phyloP scores from a whole-genome alignment of 64 coral and sea anemone species.

The Montipora capricornis region DNA sequence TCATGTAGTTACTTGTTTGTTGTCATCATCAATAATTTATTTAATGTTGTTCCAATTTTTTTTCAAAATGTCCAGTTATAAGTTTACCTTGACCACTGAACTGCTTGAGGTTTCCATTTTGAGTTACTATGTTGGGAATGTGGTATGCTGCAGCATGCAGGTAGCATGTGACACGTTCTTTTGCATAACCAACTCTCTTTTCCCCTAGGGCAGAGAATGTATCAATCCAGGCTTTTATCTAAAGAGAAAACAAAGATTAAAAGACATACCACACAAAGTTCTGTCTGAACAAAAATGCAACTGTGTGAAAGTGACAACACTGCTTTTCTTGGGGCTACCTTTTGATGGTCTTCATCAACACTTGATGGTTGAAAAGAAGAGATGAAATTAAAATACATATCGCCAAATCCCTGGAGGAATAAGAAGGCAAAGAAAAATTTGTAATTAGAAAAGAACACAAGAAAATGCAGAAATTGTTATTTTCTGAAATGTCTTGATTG shows the following conservation, averaged over 20 bases:
- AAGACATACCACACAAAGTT: neutral
- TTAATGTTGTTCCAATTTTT: no score
- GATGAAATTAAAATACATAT: conserved; percentile 20
- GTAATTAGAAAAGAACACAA: neutral
- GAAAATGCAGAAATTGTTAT: neutral
- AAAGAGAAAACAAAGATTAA: neutral
- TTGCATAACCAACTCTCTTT: conserved; percentile 48
- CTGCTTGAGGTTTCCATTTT: no score
- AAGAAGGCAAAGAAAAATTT: no score
- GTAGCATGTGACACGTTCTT: conserved; percentile 28
- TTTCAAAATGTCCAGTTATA: no score
- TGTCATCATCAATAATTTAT: no score
- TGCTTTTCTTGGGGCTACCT: neutral
- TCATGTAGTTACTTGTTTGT: no score
- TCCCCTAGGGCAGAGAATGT: conserved; percentile 50
- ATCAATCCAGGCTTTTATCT: conserved; percentile 69
- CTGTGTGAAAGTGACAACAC: no score
- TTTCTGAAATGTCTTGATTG: neutral
- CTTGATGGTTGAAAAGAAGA: conserved; percentile 29
- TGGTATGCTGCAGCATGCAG: no score
- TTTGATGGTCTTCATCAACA: conserved; percentile 14
- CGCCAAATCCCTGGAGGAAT: no score
- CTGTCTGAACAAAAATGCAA: no score
- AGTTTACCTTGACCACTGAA: no score
- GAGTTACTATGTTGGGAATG: no score